Percentiles rank a stretch among this genome's conserved stretches.
phyloP scores from a whole-genome alignment of 2,113 vertebrate genomes.

The Semnornis frantzii region DNA sequence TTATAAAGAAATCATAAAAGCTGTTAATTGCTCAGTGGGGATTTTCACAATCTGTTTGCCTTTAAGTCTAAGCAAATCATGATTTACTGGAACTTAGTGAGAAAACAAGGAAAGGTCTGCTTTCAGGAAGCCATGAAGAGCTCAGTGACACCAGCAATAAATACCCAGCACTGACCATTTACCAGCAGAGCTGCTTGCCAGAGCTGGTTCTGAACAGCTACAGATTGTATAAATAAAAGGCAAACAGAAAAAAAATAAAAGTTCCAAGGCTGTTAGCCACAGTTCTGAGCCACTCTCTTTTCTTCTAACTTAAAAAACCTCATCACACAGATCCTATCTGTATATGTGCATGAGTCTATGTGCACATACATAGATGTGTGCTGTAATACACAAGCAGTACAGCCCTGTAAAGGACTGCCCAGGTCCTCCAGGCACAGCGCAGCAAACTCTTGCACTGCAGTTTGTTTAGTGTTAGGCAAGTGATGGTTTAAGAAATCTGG shows the following conservation, averaged over 20 bases:
- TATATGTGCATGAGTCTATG: rapidly evolving
- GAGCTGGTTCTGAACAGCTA: background rate
- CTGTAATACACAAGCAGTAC: background rate
- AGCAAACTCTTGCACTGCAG: background rate
- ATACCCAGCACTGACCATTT: background rate
- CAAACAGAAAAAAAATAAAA: background rate
- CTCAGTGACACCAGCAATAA: background rate
- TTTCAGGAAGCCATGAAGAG: background rate
- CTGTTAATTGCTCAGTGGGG: background rate
- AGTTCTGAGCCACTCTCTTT: background rate
- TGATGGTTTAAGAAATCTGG: background rate
- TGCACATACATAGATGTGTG: background rate
- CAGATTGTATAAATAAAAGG: background rate
- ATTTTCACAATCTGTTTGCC: background rate
- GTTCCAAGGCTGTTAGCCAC: background rate
- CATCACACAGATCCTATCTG: rapidly evolving
- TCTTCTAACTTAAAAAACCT: background rate
- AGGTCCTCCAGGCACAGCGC: background rate
- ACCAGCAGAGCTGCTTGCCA: background rate
- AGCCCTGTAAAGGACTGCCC: background rate
- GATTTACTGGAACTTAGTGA: background rate
- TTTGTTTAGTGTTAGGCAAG: background rate
- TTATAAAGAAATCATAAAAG: background rate
- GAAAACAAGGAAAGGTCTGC: background rate
- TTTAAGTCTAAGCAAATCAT: background rate